Conservation (phyloP, 2,797 vertebrate species). For the Mormyrops boulengeri region DNA sequence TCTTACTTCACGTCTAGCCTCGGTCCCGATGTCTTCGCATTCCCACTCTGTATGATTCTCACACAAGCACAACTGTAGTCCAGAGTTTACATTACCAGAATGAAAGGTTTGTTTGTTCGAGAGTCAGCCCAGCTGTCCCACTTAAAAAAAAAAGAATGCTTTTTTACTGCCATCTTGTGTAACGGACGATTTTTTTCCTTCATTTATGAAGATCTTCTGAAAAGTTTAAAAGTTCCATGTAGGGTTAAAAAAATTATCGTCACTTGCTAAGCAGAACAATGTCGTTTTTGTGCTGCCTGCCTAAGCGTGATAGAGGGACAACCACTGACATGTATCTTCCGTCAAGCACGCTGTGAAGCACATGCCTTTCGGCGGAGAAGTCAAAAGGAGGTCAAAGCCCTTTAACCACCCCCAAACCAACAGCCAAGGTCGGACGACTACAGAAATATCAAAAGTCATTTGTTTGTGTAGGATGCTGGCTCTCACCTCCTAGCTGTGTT, state of each 20-base stretch:
- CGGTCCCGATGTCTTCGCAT: not conserved
- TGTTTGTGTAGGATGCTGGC: not conserved
- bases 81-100: conserved; percentile 6
- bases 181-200: conserved; percentile 24
- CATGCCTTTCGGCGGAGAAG: conserved; percentile 39
- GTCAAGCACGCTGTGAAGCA: conserved; percentile 43
- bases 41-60: not conserved
- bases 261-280: conserved; percentile 36
- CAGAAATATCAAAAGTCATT: not conserved
- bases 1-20: not conserved
- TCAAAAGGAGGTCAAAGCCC: conserved; percentile 42
- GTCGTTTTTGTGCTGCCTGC: conserved; percentile 36
- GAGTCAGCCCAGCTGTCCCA: conserved; percentile 7
- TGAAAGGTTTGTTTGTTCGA: conserved; percentile 25
- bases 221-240: conserved; percentile 14
- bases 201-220: conserved; percentile 26
- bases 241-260: not conserved
- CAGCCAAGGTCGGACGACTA: not conserved
- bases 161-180: conserved; percentile 19
- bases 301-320: conserved; percentile 27
- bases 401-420: conserved; percentile 31
- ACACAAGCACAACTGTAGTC: not conserved
- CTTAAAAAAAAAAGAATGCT: conserved; percentile 6
- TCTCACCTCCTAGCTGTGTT: not conserved
- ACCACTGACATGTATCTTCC: conserved; percentile 40